Base-by-base conservation (phyloP, 1,140 invertebrate genomes). In the Drosophila littoralis region DNA sequence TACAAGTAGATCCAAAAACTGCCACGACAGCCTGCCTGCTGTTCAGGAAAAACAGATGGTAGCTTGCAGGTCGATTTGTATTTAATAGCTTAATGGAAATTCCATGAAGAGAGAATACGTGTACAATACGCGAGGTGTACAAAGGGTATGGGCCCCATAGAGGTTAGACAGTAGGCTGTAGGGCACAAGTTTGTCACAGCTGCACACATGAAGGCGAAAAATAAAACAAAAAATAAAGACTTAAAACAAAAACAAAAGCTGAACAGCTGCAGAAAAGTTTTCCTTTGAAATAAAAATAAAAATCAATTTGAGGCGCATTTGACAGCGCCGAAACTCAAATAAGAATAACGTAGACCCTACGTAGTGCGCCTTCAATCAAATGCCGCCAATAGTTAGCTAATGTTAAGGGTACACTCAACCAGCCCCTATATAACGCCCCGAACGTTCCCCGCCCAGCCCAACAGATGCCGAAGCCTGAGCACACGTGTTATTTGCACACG, bases 401-500 rank as follows among this genome's bases (percentile, higher is more conserved):
- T 77, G 74, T 55, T 67, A 60, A 58, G 61, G 71, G 35, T 55
- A 60, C 45, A 60, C 59, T 8, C 13, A 7, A n/a, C 28, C 40
- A 58, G 40, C n/a, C 28, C 32, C 32, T 35, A 28, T 45, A 15
- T 28, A 28, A 28, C 22, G 22, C 22, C 22, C 10, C 36, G 9
- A 38, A n/a, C 12, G 6, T 40, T n/a, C 5, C 38, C 38, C 12
- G 10, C 5, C 35, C 35, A 36, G 35, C 4, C 51, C 35, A 54
- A 54, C 36, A 15, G 15, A 51, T 51, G 22, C 48, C 28, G 46
- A 5, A 28, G 9, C 50, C 42, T 40, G 50, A 58, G 75, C 84
- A 89, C 84, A 89, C 84, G 84, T 89, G 84, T 79, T 89, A 89
- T 89, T 89, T 89, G 80, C 84, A 78, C 84, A 89, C 84, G 84